These are phyloP conservation scores for Pantherophis guttatus DNA, from an alignment of 2,113 vertebrate species.

Conservation along the genomic window DNA sequence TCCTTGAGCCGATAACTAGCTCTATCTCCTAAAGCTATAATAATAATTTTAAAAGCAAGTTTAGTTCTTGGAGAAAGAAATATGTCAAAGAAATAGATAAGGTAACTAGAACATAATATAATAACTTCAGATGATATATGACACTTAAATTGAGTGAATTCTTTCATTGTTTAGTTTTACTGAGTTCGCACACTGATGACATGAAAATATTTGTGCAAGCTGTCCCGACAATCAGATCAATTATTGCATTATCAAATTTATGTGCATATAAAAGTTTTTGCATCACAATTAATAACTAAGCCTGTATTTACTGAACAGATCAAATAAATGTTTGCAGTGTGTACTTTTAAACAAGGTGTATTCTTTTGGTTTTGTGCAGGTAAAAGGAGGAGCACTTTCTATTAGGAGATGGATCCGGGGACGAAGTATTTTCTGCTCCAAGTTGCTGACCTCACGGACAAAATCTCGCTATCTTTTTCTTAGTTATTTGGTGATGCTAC, in stretches of 20 bases:
- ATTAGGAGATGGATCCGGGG: constrained; percentile 81
- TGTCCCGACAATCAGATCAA: not conserved
- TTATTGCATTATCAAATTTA: not conserved
- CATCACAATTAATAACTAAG: not conserved
- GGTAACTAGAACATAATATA: not conserved
- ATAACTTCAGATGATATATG: not conserved
- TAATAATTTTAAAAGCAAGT: not conserved
- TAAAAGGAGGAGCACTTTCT: constrained; percentile 76
- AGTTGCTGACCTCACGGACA: constrained; percentile 78
- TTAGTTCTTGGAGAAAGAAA: not conserved
- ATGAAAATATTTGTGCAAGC: not conserved
- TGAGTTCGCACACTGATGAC: not conserved
- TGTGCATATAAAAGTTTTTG: not conserved
- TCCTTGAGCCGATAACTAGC: not conserved
- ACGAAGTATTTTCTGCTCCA: constrained; percentile 84
- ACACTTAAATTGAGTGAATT: not conserved
- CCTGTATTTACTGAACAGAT: not conserved
- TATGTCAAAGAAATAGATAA: not conserved
- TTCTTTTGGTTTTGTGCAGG: constrained; percentile 60
- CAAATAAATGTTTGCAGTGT: not conserved
- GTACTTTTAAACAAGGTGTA: not conserved
- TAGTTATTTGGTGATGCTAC: constrained; percentile 77
- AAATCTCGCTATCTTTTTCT: constrained; percentile 84
- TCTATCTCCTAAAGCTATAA: not conserved
- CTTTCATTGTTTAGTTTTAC: not conserved